A percentile compares a stretch with the other conserved stretches of the same genome.
Conservation (phyloP, 2,113 vertebrate species). For the Dasypus novemcinctus region DNA sequence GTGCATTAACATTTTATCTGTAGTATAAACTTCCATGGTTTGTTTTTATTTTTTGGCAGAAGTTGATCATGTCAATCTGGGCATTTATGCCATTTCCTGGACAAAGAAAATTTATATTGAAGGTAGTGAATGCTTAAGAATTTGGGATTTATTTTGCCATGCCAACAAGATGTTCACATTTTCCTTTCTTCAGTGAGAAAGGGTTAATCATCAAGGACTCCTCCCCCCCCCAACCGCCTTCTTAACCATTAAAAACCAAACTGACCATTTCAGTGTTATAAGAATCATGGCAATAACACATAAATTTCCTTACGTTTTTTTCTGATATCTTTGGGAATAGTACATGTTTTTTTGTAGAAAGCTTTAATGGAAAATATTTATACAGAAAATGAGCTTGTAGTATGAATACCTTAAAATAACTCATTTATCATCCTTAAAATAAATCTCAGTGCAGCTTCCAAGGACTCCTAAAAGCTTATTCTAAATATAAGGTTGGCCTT, state of each 20-base stretch:
- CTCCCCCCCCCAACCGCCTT: background rate
- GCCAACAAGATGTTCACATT: slow-evolving; percentile 34
- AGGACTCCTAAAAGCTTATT: slow-evolving; percentile 50
- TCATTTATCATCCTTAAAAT: slow-evolving; percentile 67
- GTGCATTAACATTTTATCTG: background rate
- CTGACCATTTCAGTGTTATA: background rate
- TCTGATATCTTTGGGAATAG: slow-evolving; percentile 40
- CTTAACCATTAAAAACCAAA: slow-evolving; percentile 61
- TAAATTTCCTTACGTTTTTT: slow-evolving; percentile 34
- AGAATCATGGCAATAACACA: slow-evolving; percentile 34
- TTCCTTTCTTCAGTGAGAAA: slow-evolving; percentile 56
- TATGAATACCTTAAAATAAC: slow-evolving; percentile 61
- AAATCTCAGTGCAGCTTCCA: slow-evolving; percentile 42
- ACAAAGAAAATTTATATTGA: slow-evolving; percentile 4
- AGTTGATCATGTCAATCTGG: background rate
- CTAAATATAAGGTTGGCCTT: slow-evolving; percentile 60
- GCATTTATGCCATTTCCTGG: slow-evolving; percentile 18
- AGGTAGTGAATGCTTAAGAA: background rate
- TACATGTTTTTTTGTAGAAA: slow-evolving; percentile 60
- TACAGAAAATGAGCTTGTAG: slow-evolving; percentile 62
- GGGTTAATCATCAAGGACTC: slow-evolving; percentile 20
- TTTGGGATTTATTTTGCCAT: slow-evolving; percentile 36
- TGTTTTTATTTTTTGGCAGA: background rate
- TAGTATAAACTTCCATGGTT: background rate
- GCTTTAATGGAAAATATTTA: slow-evolving; percentile 70